Evolutionary conservation across 2,113 vertebrate species (phyloP), one percentile per base, ranked within the genome.

Genomic region (Loxodonta africana): DNA sequence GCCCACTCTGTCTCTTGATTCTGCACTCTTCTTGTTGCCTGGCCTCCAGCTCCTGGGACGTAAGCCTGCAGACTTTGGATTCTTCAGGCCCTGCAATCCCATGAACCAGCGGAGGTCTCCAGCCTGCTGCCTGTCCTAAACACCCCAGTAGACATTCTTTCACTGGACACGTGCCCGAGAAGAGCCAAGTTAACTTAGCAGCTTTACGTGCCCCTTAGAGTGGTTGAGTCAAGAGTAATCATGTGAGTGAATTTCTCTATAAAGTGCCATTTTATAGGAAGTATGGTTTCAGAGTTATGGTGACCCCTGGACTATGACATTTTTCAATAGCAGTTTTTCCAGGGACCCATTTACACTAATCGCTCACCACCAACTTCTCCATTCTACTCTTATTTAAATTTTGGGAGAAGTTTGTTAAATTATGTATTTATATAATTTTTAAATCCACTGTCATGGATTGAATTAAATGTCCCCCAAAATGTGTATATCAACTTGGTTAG

Each of bases 181-280:
- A 85, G 41, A 41, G 73, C 1, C 28, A 14, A 37, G 6, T 21
- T 2, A 3, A 6, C 20, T 2, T 0, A 6, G 28, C 41, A 8
- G 8, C 37, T 8, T 33, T 0, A 5, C 25, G 15, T 18, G 2
- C 60, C 26, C 33, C 7, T 44, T 41, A 26, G 28, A 1, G 0
- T 5, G 33, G 48, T 3, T n/a, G 51, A 20, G 37, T 60, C 41
- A 37, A 60, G 9, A 17, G 73, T 18, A n/a, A 18, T 0, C 5
- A 5, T 5, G 6, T 12, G 17, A 14, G 41, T 17, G 48, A 62
- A 44, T 63, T 69, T 90, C 71, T 60, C 76, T 17, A 0, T 25
- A 1, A 77, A 46, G 91, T 20, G 33, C 14, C 48, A 0, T 21
- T 85, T 26, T 63, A 20, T 17, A 51, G 46, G n/a, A 44, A 57